Evolutionary conservation across 2,113 vertebrate species (phyloP).

Genomic region (Excalfactoria chinensis): DNA sequence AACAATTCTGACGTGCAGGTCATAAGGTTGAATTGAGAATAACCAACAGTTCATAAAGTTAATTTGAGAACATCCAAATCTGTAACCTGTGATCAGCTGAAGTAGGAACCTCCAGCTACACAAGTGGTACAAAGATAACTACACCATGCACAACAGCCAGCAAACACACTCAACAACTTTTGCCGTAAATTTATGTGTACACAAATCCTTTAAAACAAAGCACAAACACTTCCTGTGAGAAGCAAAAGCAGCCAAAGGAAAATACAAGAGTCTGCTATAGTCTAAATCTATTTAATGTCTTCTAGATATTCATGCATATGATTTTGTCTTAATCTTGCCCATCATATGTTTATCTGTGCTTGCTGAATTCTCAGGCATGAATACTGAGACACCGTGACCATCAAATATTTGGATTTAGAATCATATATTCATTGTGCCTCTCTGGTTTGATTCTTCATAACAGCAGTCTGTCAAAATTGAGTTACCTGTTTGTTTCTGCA

Average conservation of each 20-base stretch:
- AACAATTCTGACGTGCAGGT: background rate
- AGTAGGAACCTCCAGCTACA: background rate
- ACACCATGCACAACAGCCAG: background rate
- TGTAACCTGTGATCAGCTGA: constrained; percentile 37
- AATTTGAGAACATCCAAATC: constrained; percentile 51
- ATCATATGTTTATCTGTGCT: background rate
- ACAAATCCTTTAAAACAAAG: constrained; percentile 13
- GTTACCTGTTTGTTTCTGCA: background rate
- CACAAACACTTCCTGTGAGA: constrained; percentile 30
- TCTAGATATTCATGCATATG: background rate
- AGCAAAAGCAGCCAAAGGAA: constrained; percentile 33
- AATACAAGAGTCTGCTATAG: background rate
- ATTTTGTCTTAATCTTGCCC: background rate
- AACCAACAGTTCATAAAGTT: constrained; percentile 45
- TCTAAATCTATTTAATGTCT: background rate
- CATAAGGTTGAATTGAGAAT: constrained; percentile 50
- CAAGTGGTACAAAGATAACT: constrained; percentile 20
- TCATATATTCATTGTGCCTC: background rate
- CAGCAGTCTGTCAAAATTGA: background rate
- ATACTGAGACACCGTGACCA: background rate
- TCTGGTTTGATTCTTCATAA: background rate
- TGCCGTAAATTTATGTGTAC: constrained; percentile 3
- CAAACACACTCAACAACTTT: background rate
- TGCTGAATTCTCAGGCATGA: background rate
- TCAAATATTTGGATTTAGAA: background rate